A percentile compares a stretch with the other conserved stretches of the same genome.
phyloP scores from a whole-genome alignment of 2,888 invertebrate genomes.

The Eupeodes latifasciatus region DNA sequence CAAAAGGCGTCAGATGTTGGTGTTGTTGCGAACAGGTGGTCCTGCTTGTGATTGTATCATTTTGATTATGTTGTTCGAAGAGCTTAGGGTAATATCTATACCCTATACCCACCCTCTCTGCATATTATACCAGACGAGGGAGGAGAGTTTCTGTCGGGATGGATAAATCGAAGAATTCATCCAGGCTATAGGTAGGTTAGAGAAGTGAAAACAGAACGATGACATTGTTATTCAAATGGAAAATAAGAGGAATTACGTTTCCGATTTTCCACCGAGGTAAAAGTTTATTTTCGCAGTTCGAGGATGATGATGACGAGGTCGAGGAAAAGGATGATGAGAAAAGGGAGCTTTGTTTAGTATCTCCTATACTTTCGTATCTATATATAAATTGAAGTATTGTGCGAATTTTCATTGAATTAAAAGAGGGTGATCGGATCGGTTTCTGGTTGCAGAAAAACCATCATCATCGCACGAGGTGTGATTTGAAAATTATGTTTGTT shows the following conservation, averaged over 20 bases:
- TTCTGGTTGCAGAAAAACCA: background rate
- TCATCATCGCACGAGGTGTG: slow-evolving; percentile 18
- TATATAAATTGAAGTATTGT: slow-evolving; percentile 33
- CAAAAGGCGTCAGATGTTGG: slow-evolving; percentile 58
- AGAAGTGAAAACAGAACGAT: slow-evolving; percentile 41
- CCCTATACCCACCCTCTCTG: background rate
- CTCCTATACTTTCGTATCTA: background rate
- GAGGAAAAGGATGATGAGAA: background rate
- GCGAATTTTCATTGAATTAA: slow-evolving; percentile 19
- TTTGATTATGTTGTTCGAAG: slow-evolving; percentile 58
- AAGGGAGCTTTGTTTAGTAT: too few species aligned
- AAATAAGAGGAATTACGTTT: slow-evolving; percentile 59
- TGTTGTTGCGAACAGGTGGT: slow-evolving; percentile 55
- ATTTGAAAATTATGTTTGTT: slow-evolving; percentile 18
- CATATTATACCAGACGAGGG: background rate
- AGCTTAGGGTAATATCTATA: slow-evolving; percentile 55
- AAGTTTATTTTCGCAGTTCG: background rate
- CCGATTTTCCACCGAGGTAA: background rate
- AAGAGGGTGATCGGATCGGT: slow-evolving; percentile 9
- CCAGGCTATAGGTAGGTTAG: background rate
- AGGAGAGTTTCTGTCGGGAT: background rate
- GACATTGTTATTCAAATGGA: slow-evolving; percentile 58
- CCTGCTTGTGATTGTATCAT: slow-evolving; percentile 55
- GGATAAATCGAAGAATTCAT: slow-evolving; percentile 2
- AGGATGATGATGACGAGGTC: background rate